phyloP scores from a whole-genome alignment of 1,140 invertebrate genomes.

The Papilio helenus region DNA sequence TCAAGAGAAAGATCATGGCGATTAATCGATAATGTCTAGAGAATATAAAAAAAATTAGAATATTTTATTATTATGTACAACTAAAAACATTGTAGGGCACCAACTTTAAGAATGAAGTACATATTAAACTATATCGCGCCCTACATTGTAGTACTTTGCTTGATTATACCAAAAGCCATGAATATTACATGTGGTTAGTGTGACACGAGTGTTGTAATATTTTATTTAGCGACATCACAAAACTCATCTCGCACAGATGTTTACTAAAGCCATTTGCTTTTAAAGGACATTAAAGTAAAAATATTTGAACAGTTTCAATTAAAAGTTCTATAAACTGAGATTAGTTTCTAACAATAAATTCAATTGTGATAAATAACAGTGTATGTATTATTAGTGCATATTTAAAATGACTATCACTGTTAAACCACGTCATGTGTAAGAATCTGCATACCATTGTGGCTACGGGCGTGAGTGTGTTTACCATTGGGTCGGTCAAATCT shows the following conservation, averaged over 20 bases:
- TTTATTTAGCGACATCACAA: slow-evolving; percentile 23
- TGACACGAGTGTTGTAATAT: slow-evolving; percentile 18
- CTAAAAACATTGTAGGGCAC: neutral
- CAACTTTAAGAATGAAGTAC: neutral
- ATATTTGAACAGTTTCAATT: neutral
- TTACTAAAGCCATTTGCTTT: neutral
- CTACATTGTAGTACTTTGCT: slow-evolving; percentile 15
- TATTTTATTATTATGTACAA: neutral
- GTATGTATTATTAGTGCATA: too few species aligned
- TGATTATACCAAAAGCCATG: slow-evolving; percentile 15
- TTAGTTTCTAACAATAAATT: neutral
- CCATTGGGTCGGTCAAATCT: too few species aligned
- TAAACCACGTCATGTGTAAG: too few species aligned
- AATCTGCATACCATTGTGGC: too few species aligned
- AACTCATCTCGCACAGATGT: slow-evolving; percentile 6
- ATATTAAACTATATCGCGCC: neutral
- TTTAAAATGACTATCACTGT: too few species aligned
- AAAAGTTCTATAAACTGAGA: neutral
- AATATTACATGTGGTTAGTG: slow-evolving; percentile 20
- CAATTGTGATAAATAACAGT: neutral
- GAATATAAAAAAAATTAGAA: neutral
- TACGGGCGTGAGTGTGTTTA: too few species aligned
- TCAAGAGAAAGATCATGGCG: neutral
- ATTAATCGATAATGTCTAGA: neutral
- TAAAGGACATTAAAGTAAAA: neutral